These are phyloP conservation scores for Crenichthys baileyi DNA, from an alignment of 2,797 vertebrate species.

Conservation along the genomic window DNA sequence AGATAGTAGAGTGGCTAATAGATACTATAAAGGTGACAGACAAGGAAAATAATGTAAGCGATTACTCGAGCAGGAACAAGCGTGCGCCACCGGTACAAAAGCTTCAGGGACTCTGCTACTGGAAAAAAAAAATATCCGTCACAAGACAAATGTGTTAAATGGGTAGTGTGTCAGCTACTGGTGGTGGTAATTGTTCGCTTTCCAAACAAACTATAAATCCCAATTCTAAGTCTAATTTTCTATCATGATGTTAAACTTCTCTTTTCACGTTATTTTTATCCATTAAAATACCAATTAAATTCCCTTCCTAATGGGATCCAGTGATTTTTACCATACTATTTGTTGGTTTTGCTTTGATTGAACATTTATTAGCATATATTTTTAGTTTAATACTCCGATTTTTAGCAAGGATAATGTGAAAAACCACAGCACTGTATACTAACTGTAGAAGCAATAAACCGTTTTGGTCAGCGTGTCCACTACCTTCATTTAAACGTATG, in stretches of 20 bases:
- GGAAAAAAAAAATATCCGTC: conserved; percentile 44
- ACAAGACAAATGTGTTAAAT: conserved; percentile 74
- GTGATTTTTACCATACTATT: not conserved
- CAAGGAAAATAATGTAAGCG: conserved; percentile 83
- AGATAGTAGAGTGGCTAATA: conserved; percentile 83
- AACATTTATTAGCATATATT: conserved; percentile 17
- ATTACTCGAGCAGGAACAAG: conserved; percentile 75
- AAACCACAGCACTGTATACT: not conserved
- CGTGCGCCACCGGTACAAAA: conserved; percentile 67
- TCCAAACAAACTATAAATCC: conserved; percentile 59
- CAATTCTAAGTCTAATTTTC: conserved; percentile 33
- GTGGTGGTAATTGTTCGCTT: conserved; percentile 67
- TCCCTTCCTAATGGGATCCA: not conserved
- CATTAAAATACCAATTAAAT: not conserved
- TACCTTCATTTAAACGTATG: not conserved
- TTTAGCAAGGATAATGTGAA: not conserved
- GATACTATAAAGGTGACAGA: conserved; percentile 82
- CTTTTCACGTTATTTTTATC: conserved; percentile 24
- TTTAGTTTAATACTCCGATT: not conserved
- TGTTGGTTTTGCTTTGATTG: conserved; percentile 24
- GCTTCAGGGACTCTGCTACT: conserved; percentile 63
- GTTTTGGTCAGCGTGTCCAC: not conserved
- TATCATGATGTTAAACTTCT: conserved; percentile 16
- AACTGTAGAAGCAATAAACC: not conserved
- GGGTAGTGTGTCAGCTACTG: conserved; percentile 66